Conservation (phyloP, 2,888 invertebrate genomes). For the Scaptomyza cyrtandrae region DNA sequence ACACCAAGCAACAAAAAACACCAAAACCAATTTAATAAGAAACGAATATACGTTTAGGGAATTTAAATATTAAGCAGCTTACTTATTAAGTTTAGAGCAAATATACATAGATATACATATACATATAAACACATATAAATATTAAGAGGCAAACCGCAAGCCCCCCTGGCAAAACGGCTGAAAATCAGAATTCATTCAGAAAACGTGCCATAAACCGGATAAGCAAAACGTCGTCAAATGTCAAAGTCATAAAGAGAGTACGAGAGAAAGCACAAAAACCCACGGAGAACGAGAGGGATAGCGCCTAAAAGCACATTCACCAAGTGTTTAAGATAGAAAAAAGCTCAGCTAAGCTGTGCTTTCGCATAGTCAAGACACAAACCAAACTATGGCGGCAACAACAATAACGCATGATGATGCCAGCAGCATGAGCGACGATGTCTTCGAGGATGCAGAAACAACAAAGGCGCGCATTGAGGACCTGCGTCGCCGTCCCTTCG, state of each 20-base stretch:
- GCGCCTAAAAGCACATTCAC: constrained; percentile 51
- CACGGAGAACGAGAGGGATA: constrained; percentile 12
- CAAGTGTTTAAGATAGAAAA: neutral
- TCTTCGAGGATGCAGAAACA: constrained; percentile 89
- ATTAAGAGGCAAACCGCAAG: constrained; percentile 41
- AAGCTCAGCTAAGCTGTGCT: constrained; percentile 41
- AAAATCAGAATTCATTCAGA: constrained; percentile 73
- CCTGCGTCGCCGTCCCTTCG: constrained; percentile 75
- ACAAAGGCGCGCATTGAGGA: constrained; percentile 82
- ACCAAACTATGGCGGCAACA: constrained; percentile 45
- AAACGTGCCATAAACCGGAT: constrained; percentile 77
- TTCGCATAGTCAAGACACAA: constrained; percentile 60
- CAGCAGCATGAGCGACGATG: constrained; percentile 90
- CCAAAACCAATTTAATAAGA: constrained; percentile 34
- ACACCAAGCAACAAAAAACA: constrained; percentile 76
- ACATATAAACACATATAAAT: constrained; percentile 26
- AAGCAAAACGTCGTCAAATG: constrained; percentile 56
- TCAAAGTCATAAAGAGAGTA: constrained; percentile 73
- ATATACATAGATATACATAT: constrained; percentile 41
- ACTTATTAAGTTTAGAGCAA: constrained; percentile 45
- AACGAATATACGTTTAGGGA: constrained; percentile 82
- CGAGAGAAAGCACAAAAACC: constrained; percentile 34
- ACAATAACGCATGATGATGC: constrained; percentile 87
- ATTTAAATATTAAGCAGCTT: constrained; percentile 66
- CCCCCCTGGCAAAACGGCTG: constrained; percentile 30